A percentile compares a stretch with the other conserved stretches of the same genome.
Conservation (phyloP, 2,113 vertebrate species). For the Prionailurus viverrinus region DNA sequence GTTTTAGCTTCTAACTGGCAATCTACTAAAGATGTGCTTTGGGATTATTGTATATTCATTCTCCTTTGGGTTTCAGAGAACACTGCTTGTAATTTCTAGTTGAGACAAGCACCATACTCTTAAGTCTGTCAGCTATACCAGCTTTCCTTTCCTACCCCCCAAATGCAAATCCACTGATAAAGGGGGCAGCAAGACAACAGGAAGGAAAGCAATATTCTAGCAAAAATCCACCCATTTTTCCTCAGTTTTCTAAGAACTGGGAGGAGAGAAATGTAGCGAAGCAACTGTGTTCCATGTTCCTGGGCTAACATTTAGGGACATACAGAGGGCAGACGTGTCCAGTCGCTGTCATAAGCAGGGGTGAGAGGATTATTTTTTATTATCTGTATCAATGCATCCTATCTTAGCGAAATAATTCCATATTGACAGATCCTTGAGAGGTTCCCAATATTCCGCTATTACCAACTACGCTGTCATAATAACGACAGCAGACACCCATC, state of each 20-base stretch:
- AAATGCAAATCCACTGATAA: not conserved
- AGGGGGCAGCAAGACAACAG: not conserved
- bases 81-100: not conserved
- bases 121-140: not conserved
- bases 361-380: not conserved
- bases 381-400: not conserved
- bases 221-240: not conserved
- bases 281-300: not conserved
- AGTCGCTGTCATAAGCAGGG: not conserved
- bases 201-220: not conserved
- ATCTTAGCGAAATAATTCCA: not conserved
- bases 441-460: not conserved
- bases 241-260: slow-evolving; percentile 39
- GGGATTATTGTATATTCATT: not conserved
- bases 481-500: not conserved
- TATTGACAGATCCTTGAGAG: not conserved
- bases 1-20: slow-evolving; percentile 1
- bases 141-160: not conserved
- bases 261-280: not conserved
- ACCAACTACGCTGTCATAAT: not conserved
- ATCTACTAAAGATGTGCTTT: not conserved
- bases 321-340: rapidly evolving
- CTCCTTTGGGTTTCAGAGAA: not conserved
- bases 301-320: not conserved
- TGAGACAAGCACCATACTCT: not conserved